Evolutionary conservation across 1,140 invertebrate species (phyloP), one percentile per base, ranked within the genome.

Genomic region (Calliphora vicina): DNA sequence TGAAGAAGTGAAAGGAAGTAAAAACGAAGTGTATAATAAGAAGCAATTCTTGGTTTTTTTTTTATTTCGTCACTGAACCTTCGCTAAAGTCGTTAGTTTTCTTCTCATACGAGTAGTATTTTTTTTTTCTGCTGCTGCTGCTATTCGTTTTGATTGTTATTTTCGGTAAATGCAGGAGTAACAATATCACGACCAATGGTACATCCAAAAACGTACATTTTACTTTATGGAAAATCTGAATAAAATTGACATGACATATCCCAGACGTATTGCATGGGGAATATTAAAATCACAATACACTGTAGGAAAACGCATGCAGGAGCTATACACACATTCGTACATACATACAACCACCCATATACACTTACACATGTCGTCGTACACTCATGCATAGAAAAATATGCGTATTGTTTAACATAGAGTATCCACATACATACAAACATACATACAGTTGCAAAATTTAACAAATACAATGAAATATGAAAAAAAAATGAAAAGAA

Each of bases 181-280:
- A 43, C 74, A 23, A 78, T 23, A 67, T 23, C 74, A 78, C 29
- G 74, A 78, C 74, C 74, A 78, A 23, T 78, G 61, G 74, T 78
- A 43, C 42, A 25, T 76, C 29, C n/a, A 76, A 29, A 35, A 57
- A 57, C 50, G 20, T 67, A 67, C 61, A 67, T 67, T 67, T 67
- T 67, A 67, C 61, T 67, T 67, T 78, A 78, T 78, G 74, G 74
- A 78, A 78, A 78, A 43, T 23, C 42, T 42, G 42, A 78, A 43
- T 78, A 43, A 78, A 78, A 78, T 78, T 78, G 74, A 78, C 74
- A 78, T 78, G 74, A 78, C 74, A 78, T 23, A 78, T 78, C 74
- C 74, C 74, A 78, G 74, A 78, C 74, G 74, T 78, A 78, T 78
- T 78, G 74, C 74, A 78, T 78, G 74, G 74, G 74, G 74, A 78